phyloP scores from a whole-genome alignment of 2,797 vertebrate genomes.

The Melanotaenia pygmaea region DNA sequence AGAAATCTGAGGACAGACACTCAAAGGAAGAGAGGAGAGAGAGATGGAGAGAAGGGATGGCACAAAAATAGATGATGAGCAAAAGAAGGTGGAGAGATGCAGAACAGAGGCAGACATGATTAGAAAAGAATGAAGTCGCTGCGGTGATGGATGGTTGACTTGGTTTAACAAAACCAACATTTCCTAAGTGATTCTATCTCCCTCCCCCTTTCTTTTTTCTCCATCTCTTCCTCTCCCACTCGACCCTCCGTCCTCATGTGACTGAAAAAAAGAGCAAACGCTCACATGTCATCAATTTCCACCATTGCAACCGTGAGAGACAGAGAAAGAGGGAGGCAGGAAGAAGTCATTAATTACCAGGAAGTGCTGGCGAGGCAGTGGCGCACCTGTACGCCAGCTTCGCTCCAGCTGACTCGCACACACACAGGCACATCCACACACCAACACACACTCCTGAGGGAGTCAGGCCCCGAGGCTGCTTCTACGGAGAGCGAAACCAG shows the following conservation, averaged over 20 bases:
- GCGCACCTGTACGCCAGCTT: conserved; percentile 77
- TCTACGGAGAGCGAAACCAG: conserved; percentile 43
- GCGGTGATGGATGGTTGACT: conserved; percentile 24
- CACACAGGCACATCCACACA: conserved; percentile 16
- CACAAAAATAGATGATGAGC: conserved; percentile 9
- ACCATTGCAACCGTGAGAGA: conserved; percentile 40
- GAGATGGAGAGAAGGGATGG: background rate
- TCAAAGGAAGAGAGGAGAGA: background rate
- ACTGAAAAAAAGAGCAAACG: conserved; percentile 47
- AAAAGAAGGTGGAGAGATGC: conserved; percentile 10
- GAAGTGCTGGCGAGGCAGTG: conserved; percentile 75
- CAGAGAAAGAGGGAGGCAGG: conserved; percentile 48
- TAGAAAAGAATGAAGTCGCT: conserved; percentile 17
- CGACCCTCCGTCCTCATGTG: conserved; percentile 51
- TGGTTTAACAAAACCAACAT: background rate
- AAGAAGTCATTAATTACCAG: conserved; percentile 78
- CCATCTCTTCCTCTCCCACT: conserved; percentile 22
- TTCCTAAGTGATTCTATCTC: conserved; percentile 1
- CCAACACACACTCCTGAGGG: conserved; percentile 53
- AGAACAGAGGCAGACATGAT: conserved; percentile 7
- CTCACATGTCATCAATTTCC: conserved; percentile 69
- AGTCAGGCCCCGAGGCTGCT: conserved; percentile 52
- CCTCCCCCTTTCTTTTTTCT: background rate
- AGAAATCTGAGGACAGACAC: conserved; percentile 1
- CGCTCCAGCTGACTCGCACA: conserved; percentile 71